Conservation (phyloP, 2,113 vertebrate genomes). For the Probosciger aterrimus region DNA sequence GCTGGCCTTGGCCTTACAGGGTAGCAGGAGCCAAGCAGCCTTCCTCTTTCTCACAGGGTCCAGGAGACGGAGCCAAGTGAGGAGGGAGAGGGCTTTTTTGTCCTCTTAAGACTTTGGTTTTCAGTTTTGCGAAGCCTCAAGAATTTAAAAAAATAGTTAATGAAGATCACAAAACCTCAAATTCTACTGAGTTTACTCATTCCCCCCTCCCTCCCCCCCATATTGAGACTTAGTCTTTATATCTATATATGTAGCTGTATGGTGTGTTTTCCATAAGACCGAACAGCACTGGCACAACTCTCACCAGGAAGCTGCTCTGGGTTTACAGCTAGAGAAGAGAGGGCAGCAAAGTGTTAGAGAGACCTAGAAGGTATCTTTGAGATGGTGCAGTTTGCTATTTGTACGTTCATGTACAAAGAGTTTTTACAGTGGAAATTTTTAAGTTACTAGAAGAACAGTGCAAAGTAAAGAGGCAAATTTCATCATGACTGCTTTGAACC, state of each 20-base stretch:
- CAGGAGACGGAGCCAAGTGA: slow-evolving; percentile 5
- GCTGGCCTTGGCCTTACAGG: not conserved
- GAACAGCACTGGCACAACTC: not conserved
- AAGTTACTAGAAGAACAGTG: not conserved
- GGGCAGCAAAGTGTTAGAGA: not conserved
- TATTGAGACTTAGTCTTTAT: slow-evolving; percentile 1
- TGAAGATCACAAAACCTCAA: slow-evolving; percentile 60
- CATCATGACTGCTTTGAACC: not conserved
- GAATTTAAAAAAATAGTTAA: slow-evolving; percentile 46
- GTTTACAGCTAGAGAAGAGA: not conserved
- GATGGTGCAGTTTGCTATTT: not conserved
- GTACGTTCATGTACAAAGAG: not conserved
- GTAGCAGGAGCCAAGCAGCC: slow-evolving; percentile 1
- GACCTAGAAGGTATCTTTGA: not conserved
- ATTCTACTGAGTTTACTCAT: slow-evolving; percentile 62
- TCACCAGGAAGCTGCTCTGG: not conserved
- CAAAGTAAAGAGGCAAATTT: not conserved
- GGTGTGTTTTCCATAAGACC: not conserved
- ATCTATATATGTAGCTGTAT: slow-evolving; percentile 19
- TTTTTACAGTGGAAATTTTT: not conserved
- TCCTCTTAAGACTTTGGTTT: slow-evolving; percentile 40
- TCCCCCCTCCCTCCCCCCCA: not conserved
- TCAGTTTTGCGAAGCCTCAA: slow-evolving; percentile 56
- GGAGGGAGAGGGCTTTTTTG: slow-evolving; percentile 24
- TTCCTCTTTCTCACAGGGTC: slow-evolving; percentile 37